Evolutionary conservation across 2,888 invertebrate species (phyloP).

Genomic region (Abrostola tripartita): DNA sequence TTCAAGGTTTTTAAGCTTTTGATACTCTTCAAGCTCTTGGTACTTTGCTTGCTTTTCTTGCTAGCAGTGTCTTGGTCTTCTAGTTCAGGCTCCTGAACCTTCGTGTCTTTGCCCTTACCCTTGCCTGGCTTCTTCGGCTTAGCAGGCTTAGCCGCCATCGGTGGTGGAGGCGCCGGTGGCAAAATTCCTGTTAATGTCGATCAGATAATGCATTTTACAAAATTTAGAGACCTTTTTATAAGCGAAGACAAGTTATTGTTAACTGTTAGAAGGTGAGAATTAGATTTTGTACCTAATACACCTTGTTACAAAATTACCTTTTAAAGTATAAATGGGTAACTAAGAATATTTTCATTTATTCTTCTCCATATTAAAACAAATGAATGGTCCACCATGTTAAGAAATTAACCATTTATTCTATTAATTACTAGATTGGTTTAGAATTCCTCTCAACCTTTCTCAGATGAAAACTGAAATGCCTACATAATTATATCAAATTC

Average conservation of each 20-base stretch:
- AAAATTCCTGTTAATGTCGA: conserved; percentile 67
- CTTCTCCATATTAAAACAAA: too few relatives aligned
- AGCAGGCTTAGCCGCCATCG: conserved; percentile 69
- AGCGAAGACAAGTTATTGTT: not conserved
- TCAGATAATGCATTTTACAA: not conserved
- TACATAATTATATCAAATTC: too few relatives aligned
- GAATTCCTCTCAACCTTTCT: too few relatives aligned
- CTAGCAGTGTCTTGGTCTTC: conserved; percentile 29
- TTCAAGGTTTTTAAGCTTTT: conserved; percentile 28
- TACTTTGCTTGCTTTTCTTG: conserved; percentile 58
- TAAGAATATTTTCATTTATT: too few relatives aligned
- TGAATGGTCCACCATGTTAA: too few relatives aligned
- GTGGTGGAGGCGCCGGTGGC: conserved; percentile 80
- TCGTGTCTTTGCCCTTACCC: conserved; percentile 17
- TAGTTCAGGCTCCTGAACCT: conserved; percentile 28
- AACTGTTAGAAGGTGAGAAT: too few relatives aligned
- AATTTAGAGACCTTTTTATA: not conserved
- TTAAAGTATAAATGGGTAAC: too few relatives aligned
- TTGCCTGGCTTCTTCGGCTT: conserved; percentile 68
- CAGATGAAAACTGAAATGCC: too few relatives aligned
- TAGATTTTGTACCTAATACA: too few relatives aligned
- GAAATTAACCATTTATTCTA: too few relatives aligned
- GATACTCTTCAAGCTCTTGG: conserved; percentile 46
- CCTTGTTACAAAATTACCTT: too few relatives aligned
- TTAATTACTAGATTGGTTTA: too few relatives aligned